A percentile compares a stretch with the other conserved stretches of the same genome.
Evolutionary conservation across 2,797 vertebrate species (phyloP).

Genomic region (Anguilla pacifica): DNA sequence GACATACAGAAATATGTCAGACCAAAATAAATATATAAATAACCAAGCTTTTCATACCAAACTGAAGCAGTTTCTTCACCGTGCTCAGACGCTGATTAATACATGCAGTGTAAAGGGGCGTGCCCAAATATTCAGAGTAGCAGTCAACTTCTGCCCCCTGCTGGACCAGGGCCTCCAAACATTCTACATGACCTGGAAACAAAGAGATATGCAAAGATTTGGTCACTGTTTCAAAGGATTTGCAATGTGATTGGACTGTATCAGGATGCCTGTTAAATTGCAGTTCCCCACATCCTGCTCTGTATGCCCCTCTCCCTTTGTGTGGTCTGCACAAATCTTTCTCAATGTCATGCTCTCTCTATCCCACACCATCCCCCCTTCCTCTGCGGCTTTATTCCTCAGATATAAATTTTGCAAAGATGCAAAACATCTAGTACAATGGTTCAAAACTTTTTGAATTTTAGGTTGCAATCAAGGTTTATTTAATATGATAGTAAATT

Average conservation of each 20-base stretch:
- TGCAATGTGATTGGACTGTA: not conserved
- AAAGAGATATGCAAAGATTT: not conserved
- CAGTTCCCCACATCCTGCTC: not conserved
- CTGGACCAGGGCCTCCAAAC: slow-evolving; percentile 71
- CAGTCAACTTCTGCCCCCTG: slow-evolving; percentile 75
- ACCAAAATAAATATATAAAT: not conserved
- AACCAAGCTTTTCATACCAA: slow-evolving; percentile 65
- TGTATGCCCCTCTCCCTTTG: not conserved
- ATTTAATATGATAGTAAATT: slow-evolving; percentile 5
- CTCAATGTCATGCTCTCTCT: not conserved
- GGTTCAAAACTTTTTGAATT: not conserved
- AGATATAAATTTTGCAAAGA: not conserved
- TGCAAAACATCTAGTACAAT: not conserved
- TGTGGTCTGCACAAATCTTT: not conserved
- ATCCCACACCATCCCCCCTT: not conserved
- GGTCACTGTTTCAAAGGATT: not conserved
- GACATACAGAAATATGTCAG: no score
- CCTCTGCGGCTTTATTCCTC: slow-evolving; percentile 8
- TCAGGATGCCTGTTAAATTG: not conserved
- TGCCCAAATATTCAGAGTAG: slow-evolving; percentile 72
- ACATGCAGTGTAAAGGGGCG: slow-evolving; percentile 81
- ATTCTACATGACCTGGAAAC: slow-evolving; percentile 78
- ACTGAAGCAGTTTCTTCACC: slow-evolving; percentile 79
- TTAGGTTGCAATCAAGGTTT: not conserved
- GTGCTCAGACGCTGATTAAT: slow-evolving; percentile 72